A percentile compares a stretch with the other conserved stretches of the same genome.
Evolutionary conservation across 2,113 vertebrate genomes (phyloP).

Genomic region (Elgaria multicarinata): DNA sequence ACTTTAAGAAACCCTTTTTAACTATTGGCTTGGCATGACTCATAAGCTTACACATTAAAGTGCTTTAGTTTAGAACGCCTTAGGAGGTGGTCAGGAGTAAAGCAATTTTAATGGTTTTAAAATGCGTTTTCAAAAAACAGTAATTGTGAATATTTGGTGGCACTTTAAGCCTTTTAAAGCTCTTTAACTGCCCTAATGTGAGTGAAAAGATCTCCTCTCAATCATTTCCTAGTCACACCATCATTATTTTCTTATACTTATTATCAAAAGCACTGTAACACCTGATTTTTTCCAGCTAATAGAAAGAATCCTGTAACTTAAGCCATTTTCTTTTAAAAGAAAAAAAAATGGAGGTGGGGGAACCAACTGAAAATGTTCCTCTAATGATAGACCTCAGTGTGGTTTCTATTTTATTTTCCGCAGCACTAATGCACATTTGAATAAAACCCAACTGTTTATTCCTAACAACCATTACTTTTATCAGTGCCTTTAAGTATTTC

Average conservation of each 20-base stretch:
- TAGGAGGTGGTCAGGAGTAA: constrained; percentile 7
- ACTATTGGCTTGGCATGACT: background rate
- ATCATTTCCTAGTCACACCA: constrained; percentile 59
- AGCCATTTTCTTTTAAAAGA: constrained; percentile 10
- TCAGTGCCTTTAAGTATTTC: background rate
- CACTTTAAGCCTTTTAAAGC: constrained; percentile 20
- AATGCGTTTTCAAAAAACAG: constrained; percentile 7
- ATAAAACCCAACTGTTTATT: background rate
- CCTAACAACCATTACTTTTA: constrained; percentile 5
- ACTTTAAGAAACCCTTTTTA: background rate
- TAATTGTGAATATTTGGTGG: constrained; percentile 23
- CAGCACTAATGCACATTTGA: constrained; percentile 18
- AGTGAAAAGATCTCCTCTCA: constrained; percentile 17
- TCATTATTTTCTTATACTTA: constrained; percentile 46
- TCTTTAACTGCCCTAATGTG: constrained; percentile 25
- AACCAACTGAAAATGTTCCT: constrained; percentile 29
- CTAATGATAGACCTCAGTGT: constrained; percentile 38
- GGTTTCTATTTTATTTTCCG: constrained; percentile 8
- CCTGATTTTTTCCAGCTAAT: constrained; percentile 41
- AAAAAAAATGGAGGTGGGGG: background rate
- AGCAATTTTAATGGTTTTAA: constrained; percentile 20
- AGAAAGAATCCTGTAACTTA: constrained; percentile 2
- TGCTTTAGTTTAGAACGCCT: background rate
- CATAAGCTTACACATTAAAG: background rate
- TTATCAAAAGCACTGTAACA: constrained; percentile 36